Percentiles rank a stretch among this genome's conserved stretches.
These are phyloP conservation scores for Medauroidea extradentata DNA, from an alignment of 1,140 invertebrate species.

Conservation along the genomic window DNA sequence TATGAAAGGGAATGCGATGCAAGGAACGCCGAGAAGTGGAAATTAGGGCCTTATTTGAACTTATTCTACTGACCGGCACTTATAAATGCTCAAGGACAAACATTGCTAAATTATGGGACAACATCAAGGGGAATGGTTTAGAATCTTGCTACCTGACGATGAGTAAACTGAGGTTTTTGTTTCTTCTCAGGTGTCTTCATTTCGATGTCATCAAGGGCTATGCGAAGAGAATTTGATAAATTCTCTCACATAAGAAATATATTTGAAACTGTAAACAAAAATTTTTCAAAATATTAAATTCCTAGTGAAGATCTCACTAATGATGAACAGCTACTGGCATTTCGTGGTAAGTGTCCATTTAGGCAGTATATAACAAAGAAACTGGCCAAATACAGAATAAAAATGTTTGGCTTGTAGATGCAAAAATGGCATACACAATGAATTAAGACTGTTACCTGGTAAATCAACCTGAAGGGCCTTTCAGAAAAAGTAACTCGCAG, in stretches of 20 bases:
- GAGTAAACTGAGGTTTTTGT: too few relatives aligned
- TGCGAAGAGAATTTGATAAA: conserved; percentile 34
- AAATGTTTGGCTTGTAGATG: conserved; percentile 38
- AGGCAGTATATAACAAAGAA: conserved; percentile 44
- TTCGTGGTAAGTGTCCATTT: conserved; percentile 41
- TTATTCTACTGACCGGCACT: conserved; percentile 35
- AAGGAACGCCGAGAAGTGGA: too few relatives aligned
- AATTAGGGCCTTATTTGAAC: conserved; percentile 20
- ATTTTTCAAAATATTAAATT: conserved; percentile 28
- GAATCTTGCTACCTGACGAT: too few relatives aligned
- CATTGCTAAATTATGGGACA: conserved; percentile 31
- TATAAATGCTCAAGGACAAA: conserved; percentile 21
- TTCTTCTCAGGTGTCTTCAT: conserved; percentile 27
- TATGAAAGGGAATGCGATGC: conserved; percentile 22
- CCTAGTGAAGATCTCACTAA: conserved; percentile 35
- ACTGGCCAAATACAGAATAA: conserved; percentile 44
- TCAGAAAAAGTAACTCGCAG: conserved; percentile 28
- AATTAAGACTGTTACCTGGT: conserved; percentile 35
- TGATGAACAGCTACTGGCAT: conserved; percentile 46
- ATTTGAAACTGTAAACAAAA: conserved; percentile 30
- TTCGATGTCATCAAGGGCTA: conserved; percentile 33
- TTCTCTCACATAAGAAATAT: conserved; percentile 33
- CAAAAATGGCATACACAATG: conserved; percentile 30
- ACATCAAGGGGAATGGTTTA: conserved; percentile 28
- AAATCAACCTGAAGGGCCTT: too few relatives aligned